Percentiles rank a stretch among this genome's conserved stretches.
These are phyloP conservation scores for Rhabdomys dilectus DNA, from an alignment of 2,113 vertebrate species.

Conservation along the genomic window DNA sequence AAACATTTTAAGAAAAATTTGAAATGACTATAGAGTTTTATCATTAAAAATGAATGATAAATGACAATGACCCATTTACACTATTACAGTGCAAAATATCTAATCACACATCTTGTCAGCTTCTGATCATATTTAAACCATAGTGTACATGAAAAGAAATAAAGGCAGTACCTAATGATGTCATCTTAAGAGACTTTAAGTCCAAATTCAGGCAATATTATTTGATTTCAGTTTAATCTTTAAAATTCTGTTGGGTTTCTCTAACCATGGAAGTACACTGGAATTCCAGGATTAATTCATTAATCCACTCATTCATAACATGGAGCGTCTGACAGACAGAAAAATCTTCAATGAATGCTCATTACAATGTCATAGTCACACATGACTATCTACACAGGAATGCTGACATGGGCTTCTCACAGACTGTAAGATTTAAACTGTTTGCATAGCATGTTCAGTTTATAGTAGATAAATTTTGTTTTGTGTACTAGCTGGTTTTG, in stretches of 20 bases:
- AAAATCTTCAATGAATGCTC: background rate
- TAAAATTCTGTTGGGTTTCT: slow-evolving; percentile 37
- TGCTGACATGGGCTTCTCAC: background rate
- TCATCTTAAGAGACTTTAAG: slow-evolving; percentile 4
- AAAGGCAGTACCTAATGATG: background rate
- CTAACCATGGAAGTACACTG: background rate
- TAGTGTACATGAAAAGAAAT: slow-evolving; percentile 42
- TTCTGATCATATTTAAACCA: slow-evolving; percentile 36
- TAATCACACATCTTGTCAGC: background rate
- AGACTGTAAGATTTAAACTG: slow-evolving; percentile 23
- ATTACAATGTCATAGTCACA: background rate
- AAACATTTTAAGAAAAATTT: background rate
- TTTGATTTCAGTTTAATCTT: slow-evolving; percentile 38
- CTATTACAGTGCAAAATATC: background rate
- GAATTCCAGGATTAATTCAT: slow-evolving; percentile 18
- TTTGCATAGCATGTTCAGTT: background rate
- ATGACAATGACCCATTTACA: background rate
- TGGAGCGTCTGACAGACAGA: background rate
- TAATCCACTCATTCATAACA: background rate
- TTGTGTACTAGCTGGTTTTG: no score
- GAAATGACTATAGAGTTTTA: slow-evolving; percentile 50
- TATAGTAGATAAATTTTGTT: background rate
- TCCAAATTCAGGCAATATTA: background rate
- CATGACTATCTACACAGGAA: background rate
- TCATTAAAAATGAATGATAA: slow-evolving; percentile 50